These are phyloP conservation scores for Xylota sylvarum DNA, from an alignment of 2,888 invertebrate species.

Conservation along the genomic window DNA sequence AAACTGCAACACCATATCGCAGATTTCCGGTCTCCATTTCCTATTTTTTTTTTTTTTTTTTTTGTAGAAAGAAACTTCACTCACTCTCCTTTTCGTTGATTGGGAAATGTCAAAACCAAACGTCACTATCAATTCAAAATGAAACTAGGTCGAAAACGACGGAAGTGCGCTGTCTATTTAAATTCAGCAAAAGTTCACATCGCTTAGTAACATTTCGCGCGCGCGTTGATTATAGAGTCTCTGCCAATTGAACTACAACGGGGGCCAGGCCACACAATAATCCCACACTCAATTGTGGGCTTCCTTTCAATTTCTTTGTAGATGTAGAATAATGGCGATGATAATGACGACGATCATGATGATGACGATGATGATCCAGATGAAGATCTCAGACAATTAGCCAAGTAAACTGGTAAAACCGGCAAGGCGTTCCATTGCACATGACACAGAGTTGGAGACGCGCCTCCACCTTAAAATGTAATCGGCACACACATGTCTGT, in stretches of 20 bases:
- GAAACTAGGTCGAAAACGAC: slow-evolving; percentile 74
- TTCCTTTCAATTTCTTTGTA: slow-evolving; percentile 72
- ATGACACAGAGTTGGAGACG: slow-evolving; percentile 60
- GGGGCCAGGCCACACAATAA: slow-evolving; percentile 56
- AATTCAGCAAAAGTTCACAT: slow-evolving; percentile 52
- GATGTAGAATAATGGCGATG: slow-evolving; percentile 62
- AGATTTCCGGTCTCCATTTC: slow-evolving; percentile 44
- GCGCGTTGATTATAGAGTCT: slow-evolving; percentile 33
- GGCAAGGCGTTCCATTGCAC: slow-evolving; percentile 63
- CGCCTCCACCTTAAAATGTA: slow-evolving; percentile 68
- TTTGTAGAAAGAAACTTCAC: background rate
- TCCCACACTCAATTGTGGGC: slow-evolving; percentile 72
- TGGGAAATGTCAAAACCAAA: slow-evolving; percentile 29
- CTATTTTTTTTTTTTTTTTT: slow-evolving; percentile 6
- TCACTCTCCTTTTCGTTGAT: slow-evolving; percentile 26
- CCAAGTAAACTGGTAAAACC: slow-evolving; percentile 71
- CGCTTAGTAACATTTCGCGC: slow-evolving; percentile 54
- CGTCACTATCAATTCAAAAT: slow-evolving; percentile 59
- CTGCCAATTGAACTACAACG: slow-evolving; percentile 52
- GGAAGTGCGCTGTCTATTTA: slow-evolving; percentile 63
- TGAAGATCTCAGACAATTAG: slow-evolving; percentile 72
- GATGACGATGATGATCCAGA: slow-evolving; percentile 57
- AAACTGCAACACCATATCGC: background rate
- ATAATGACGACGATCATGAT: slow-evolving; percentile 32
- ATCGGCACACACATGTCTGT: slow-evolving; percentile 32